Evolutionary conservation across 2,113 vertebrate species (phyloP).

Genomic region (Datnioides undecimradiatus): DNA sequence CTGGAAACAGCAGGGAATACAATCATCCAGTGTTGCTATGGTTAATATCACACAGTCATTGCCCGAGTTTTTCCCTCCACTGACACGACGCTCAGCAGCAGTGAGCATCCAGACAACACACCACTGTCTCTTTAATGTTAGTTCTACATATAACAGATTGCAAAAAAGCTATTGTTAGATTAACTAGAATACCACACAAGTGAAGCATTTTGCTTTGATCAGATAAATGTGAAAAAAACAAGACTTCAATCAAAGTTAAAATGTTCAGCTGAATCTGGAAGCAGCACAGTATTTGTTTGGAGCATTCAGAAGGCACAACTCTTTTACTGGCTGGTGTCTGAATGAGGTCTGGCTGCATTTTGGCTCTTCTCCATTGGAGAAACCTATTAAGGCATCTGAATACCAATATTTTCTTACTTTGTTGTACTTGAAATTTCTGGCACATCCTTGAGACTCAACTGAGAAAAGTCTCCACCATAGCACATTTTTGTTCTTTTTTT

Average conservation of each 20-base stretch:
- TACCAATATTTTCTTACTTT: constrained; percentile 1
- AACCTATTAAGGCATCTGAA: constrained; percentile 28
- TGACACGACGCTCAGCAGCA: constrained; percentile 25
- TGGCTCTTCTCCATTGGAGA: constrained; percentile 52
- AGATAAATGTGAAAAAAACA: constrained; percentile 21
- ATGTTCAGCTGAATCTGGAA: constrained; percentile 29
- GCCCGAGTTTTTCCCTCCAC: background rate
- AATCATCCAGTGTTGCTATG: constrained; percentile 55
- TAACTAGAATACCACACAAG: constrained; percentile 35
- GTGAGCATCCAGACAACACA: background rate
- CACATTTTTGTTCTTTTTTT: background rate
- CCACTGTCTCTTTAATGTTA: constrained; percentile 26
- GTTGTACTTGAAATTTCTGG: constrained; percentile 22
- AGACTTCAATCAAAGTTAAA: constrained; percentile 20
- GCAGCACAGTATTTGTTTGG: constrained; percentile 24
- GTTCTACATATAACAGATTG: constrained; percentile 26
- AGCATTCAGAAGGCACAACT: constrained; percentile 44
- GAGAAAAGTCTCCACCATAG: constrained; percentile 4
- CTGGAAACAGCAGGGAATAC: constrained; percentile 31
- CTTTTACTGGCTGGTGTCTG: constrained; percentile 8
- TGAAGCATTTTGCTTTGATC: constrained; percentile 15
- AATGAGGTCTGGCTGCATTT: constrained; percentile 24
- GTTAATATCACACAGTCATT: constrained; percentile 33
- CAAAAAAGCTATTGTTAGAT: constrained; percentile 34
- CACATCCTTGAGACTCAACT: background rate